Base-by-base conservation (phyloP, 2,113 vertebrate genomes). In the Pipra filicauda region DNA sequence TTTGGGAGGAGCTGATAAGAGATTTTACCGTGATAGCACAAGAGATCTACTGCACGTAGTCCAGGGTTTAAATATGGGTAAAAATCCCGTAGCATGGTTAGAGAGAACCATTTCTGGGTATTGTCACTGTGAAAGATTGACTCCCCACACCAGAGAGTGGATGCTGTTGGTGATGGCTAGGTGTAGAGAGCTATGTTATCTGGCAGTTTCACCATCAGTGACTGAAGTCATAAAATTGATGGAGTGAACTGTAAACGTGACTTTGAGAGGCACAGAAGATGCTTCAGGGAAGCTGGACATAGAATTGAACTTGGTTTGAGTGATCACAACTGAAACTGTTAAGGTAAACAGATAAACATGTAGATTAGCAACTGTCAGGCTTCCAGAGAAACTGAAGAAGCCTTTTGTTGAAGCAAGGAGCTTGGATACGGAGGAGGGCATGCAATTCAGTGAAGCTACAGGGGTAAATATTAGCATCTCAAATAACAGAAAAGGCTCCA, bases 401-500 rank as follows among this genome's bases (percentile, higher is more conserved):
- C 33, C 26, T 85, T 82, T 49, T 57, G 11, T 20, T 88, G 27
- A 86, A 90, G n/a, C 0, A 0, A 51, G 31, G 18, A 52, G 22
- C 54, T 35, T 92, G 61, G 35, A 44, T 85, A 78, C 0, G 0
- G 48, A 71, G 59, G 16, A 93, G 17, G 30, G 27, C 30, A 75
- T 43, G 70, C 58, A 80, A 92, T 93, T 80, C 72, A 88, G 64
- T 55, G 69, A 88, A 93, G 72, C 69, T 80, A 35, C 57, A 15
- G 86, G 12, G 21, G 83, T 92, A 96, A 97, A 95, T 95, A 97
- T 95, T 97, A 92, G 54, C 80, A 94, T 71, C 73, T 95, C 93
- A 95, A 81, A 92, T 92, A 96, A 89, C 57, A 89, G 80, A 88
- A 89, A 80, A 89, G 52, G 28, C 89, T 94, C 84, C 92, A 91